Evolutionary conservation across 30 jellyfish, hydroid and myxozoan genomes (phyloP).

Genomic region (Aurelia aurita): DNA sequence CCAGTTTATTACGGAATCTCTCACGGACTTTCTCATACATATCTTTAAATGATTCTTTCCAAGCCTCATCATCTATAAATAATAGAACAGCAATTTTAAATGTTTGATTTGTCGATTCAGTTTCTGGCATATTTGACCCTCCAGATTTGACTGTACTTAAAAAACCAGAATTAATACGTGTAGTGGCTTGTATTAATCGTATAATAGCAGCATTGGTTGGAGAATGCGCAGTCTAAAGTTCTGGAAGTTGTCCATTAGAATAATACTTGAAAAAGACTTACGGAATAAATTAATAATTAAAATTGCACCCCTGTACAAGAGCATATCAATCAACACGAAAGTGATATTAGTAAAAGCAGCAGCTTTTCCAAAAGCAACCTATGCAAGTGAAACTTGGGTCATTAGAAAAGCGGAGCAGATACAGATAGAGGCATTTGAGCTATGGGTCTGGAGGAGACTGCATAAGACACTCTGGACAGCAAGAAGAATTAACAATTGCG

Average conservation of each 20-base stretch:
- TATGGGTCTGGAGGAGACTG: not conserved
- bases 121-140: no score
- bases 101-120: no score
- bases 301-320: no score
- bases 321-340: not conserved
- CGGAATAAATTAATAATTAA: no score
- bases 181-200: no score
- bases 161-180: no score
- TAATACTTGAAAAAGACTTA: no score
- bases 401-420: not conserved
- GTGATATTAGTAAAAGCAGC: not conserved
- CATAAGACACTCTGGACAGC: not conserved
- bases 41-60: conserved; percentile 45
- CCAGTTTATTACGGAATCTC: conserved; percentile 35
- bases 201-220: no score
- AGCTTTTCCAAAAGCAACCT: not conserved
- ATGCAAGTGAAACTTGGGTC: not conserved
- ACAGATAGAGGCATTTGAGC: not conserved
- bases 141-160: no score
- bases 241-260: no score
- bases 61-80: conserved; percentile 22
- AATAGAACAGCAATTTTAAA: no score
- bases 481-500: not conserved
- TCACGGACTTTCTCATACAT: conserved; percentile 17
- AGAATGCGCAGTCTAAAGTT: no score